Conservation (phyloP, 2,797 vertebrate genomes). For the Tympanoctomys barrerae region DNA sequence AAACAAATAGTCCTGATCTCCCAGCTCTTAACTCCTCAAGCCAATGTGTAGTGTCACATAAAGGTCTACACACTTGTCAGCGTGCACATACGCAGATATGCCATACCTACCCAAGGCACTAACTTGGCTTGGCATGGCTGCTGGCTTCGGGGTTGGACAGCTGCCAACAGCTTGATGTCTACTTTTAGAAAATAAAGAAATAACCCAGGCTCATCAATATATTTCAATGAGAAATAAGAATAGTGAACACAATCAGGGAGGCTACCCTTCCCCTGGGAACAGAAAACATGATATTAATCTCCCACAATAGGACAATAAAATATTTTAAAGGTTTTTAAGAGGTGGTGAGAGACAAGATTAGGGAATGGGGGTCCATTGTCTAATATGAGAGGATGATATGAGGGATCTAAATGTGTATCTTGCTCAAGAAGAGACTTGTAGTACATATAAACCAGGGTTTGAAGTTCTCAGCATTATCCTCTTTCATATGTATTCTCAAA, state of each 20-base stretch:
- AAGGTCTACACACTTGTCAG: neutral
- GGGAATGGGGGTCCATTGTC: neutral
- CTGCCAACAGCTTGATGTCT: neutral
- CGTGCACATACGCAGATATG: neutral
- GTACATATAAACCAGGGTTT: neutral
- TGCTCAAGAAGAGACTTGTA: conserved; percentile 22
- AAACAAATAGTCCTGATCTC: conserved; percentile 6
- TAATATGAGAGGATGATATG: conserved; percentile 49
- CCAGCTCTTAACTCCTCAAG: neutral
- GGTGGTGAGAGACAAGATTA: conserved; percentile 50
- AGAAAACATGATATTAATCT: conserved; percentile 58
- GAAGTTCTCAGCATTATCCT: conserved; percentile 24
- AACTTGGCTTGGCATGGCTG: neutral
- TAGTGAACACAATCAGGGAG: conserved; percentile 30
- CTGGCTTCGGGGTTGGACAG: conserved; percentile 61
- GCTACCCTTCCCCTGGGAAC: conserved; percentile 42
- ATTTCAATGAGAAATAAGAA: conserved; percentile 61
- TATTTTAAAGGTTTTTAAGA: conserved; percentile 50
- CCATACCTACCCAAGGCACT: rapidly evolving
- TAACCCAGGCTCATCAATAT: conserved; percentile 42
- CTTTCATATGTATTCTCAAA: conserved; percentile 5
- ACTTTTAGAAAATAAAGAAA: conserved; percentile 57
- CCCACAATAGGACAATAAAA: conserved; percentile 54
- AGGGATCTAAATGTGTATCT: conserved; percentile 33
- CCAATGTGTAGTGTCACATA: neutral